Conservation (phyloP, 1,140 invertebrate species). For the Drosophila kurseongensis region DNA sequence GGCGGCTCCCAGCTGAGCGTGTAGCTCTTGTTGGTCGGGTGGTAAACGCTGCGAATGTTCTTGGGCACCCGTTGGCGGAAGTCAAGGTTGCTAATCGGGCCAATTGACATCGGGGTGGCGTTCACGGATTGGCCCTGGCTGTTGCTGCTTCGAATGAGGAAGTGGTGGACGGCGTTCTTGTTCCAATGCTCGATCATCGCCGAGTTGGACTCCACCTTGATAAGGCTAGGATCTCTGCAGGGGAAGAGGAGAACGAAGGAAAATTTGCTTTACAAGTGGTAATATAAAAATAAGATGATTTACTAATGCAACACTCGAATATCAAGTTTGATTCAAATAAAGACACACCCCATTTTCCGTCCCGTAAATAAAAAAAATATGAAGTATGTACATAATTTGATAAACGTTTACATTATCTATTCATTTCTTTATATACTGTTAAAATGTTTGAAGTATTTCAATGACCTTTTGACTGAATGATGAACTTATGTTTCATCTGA, state of each 20-base stretch:
- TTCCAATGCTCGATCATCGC: constrained; percentile 63
- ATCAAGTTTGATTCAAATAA: no score
- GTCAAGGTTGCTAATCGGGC: constrained; percentile 45
- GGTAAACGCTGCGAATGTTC: constrained; percentile 71
- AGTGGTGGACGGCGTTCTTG: constrained; percentile 46
- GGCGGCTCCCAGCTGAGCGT: constrained; percentile 75
- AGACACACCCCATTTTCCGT: no score
- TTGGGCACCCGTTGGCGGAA: constrained; percentile 37
- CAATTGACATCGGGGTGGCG: constrained; percentile 63
- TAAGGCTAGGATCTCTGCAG: constrained; percentile 38
- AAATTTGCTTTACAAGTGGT: no score
- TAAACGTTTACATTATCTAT: no score
- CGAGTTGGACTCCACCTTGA: constrained; percentile 54
- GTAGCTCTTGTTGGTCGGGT: constrained; percentile 62
- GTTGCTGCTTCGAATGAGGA: constrained; percentile 68
- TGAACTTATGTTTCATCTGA: no score
- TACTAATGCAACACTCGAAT: no score
- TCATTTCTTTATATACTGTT: no score
- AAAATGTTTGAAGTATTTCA: no score
- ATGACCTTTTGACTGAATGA: no score
- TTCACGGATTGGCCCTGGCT: constrained; percentile 53
- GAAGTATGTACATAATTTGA: no score
- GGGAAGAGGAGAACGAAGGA: neutral
- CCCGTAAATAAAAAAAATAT: no score
- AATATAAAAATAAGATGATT: no score